A percentile compares a stretch with the other conserved stretches of the same genome.
These are phyloP conservation scores for Hippocampus abdominalis DNA, from an alignment of 2,113 vertebrate genomes.

Conservation along the genomic window DNA sequence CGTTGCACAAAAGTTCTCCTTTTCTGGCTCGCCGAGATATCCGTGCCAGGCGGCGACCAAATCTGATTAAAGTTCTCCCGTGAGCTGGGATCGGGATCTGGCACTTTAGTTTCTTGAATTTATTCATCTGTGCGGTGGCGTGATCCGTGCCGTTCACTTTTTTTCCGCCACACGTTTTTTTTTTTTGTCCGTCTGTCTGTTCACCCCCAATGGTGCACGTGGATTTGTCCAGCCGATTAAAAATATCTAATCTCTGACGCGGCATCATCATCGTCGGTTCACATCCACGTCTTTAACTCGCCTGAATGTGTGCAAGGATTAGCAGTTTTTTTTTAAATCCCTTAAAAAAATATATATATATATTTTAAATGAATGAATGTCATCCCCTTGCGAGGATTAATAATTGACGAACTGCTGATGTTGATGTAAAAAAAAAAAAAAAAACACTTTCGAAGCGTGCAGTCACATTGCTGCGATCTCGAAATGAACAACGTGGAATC, in stretches of 20 bases:
- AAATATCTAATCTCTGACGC: conserved; percentile 45
- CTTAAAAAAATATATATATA: no score
- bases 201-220: not conserved
- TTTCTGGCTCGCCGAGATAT: conserved; percentile 44
- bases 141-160: not conserved
- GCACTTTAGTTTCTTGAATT: conserved; percentile 8
- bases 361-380: not conserved
- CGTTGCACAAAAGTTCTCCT: conserved; percentile 24
- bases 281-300: conserved; percentile 13
- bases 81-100: conserved; percentile 52
- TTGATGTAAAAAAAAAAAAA: no score
- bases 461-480: no score
- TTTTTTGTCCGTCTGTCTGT: not conserved
- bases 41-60: conserved; percentile 61
- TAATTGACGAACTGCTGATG: no score
- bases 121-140: not conserved
- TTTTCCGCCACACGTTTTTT: not conserved
- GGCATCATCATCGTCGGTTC: conserved; percentile 23
- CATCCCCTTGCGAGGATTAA: no score
- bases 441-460: no score
- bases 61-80: conserved; percentile 70
- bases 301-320: not conserved
- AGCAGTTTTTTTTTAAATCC: not conserved
- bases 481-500: no score
- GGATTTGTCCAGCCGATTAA: conserved; percentile 52